Evolutionary conservation across 2,113 vertebrate genomes (phyloP).

Genomic region (Perca schrenkii): DNA sequence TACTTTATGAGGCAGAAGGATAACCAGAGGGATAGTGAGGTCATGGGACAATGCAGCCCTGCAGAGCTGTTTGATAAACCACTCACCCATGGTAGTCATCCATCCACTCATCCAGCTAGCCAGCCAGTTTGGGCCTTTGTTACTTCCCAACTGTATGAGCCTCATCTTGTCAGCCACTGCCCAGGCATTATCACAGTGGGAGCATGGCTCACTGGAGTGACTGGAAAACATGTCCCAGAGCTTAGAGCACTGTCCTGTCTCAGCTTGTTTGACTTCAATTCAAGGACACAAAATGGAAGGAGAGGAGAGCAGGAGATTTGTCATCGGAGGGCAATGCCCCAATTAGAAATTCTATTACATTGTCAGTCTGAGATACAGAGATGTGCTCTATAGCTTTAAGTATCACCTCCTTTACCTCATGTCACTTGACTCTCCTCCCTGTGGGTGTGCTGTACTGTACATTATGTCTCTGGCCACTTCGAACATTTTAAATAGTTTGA

Average conservation of each 20-base stretch:
- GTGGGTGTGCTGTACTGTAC: background rate
- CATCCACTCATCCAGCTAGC: slow-evolving; percentile 47
- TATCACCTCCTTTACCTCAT: slow-evolving; percentile 1
- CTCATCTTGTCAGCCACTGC: slow-evolving; percentile 39
- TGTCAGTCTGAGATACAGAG: slow-evolving; percentile 35
- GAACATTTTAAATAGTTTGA: background rate
- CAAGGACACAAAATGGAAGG: slow-evolving; percentile 55
- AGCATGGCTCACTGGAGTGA: slow-evolving; percentile 69
- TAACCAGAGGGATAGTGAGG: slow-evolving; percentile 64
- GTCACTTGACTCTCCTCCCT: background rate
- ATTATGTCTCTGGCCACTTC: background rate
- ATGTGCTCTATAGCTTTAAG: slow-evolving; percentile 21
- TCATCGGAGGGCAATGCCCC: slow-evolving; percentile 20
- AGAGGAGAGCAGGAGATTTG: slow-evolving; percentile 40
- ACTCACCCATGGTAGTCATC: slow-evolving; percentile 59
- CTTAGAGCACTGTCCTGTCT: slow-evolving; percentile 40
- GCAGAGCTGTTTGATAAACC: slow-evolving; percentile 57
- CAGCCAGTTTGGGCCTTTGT: slow-evolving; percentile 55
- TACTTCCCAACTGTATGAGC: slow-evolving; percentile 42
- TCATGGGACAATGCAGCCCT: slow-evolving; percentile 51
- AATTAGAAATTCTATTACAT: slow-evolving; percentile 24
- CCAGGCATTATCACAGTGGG: slow-evolving; percentile 40
- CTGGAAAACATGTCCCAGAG: slow-evolving; percentile 48
- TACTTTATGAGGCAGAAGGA: slow-evolving; percentile 66
- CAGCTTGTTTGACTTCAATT: slow-evolving; percentile 46